Evolutionary conservation across 2,888 invertebrate species (phyloP).

Genomic region (Mallateleia sp.): DNA sequence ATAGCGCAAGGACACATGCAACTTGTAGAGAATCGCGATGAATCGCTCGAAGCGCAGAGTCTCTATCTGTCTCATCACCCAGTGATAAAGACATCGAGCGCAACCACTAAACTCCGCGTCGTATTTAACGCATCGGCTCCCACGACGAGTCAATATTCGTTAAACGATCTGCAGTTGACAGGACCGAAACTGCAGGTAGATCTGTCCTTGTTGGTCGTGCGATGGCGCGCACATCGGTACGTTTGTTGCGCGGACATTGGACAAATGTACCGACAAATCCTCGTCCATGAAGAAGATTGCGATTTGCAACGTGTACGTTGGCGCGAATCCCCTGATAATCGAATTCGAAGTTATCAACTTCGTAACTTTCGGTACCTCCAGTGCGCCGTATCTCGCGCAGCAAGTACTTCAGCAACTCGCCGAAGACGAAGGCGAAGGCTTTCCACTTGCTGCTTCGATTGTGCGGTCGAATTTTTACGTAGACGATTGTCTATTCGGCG

Average conservation of each 20-base stretch:
- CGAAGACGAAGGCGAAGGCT: not conserved
- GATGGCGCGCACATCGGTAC: not conserved
- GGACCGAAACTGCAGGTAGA: conserved; percentile 18
- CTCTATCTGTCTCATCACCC: not conserved
- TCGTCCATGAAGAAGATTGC: not conserved
- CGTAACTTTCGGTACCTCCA: not conserved
- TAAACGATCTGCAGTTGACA: not conserved
- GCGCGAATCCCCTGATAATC: not conserved
- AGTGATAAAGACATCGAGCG: not conserved
- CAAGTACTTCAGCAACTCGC: not conserved
- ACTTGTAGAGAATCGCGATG: not conserved
- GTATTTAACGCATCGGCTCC: not conserved
- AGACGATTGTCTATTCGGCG: conserved; percentile 27
- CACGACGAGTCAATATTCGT: not conserved
- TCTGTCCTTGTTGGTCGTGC: not conserved
- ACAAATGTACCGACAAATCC: not conserved
- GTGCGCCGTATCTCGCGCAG: not conserved
- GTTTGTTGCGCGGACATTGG: not conserved
- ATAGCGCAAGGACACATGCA: not conserved
- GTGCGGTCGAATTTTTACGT: conserved; percentile 4
- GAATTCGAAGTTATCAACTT: not conserved
- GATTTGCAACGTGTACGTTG: not conserved
- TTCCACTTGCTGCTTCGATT: not conserved
- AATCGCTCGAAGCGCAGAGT: too few relatives aligned
- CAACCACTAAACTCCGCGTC: not conserved